A percentile compares a stretch with the other conserved stretches of the same genome.
Conservation (phyloP, 2,888 invertebrate species). For the Thymelicus lineola region DNA sequence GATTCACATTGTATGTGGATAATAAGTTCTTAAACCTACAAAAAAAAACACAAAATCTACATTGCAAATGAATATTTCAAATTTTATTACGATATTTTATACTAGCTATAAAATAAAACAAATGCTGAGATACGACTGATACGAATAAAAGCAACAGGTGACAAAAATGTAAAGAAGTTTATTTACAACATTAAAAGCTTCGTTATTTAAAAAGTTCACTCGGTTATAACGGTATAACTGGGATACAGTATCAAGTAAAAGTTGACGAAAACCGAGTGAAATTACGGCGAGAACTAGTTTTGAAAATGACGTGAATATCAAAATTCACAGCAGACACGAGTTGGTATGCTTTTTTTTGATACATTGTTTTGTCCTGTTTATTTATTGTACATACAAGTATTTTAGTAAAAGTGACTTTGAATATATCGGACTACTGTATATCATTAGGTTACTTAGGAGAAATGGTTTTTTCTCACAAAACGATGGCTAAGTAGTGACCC, state of each 20-base stretch:
- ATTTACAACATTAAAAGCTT: not conserved
- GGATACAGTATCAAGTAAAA: slow-evolving; percentile 16
- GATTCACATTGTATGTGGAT: too few relatives aligned
- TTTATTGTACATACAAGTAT: not conserved
- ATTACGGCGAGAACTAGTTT: slow-evolving; percentile 30
- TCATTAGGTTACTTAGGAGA: too few relatives aligned
- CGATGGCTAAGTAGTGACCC: too few relatives aligned
- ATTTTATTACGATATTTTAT: too few relatives aligned
- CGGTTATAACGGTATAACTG: not conserved
- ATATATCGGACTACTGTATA: too few relatives aligned
- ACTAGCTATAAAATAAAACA: too few relatives aligned
- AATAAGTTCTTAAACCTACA: too few relatives aligned
- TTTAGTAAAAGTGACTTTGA: too few relatives aligned
- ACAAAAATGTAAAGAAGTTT: not conserved
- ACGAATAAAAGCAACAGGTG: not conserved
- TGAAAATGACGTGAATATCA: slow-evolving; percentile 23
- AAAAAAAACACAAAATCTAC: too few relatives aligned
- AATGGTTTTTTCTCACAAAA: too few relatives aligned
- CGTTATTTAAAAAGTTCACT: slow-evolving; percentile 2
- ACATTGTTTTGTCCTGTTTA: not conserved
- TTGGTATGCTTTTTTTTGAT: not conserved
- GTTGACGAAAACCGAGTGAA: slow-evolving; percentile 19
- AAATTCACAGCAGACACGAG: slow-evolving; percentile 18
- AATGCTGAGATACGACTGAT: too few relatives aligned
- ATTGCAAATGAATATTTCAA: too few relatives aligned